Percentiles rank a stretch among this genome's conserved stretches.
Conservation (phyloP, 2,113 vertebrate species). For the Paramormyrops kingsleyae region DNA sequence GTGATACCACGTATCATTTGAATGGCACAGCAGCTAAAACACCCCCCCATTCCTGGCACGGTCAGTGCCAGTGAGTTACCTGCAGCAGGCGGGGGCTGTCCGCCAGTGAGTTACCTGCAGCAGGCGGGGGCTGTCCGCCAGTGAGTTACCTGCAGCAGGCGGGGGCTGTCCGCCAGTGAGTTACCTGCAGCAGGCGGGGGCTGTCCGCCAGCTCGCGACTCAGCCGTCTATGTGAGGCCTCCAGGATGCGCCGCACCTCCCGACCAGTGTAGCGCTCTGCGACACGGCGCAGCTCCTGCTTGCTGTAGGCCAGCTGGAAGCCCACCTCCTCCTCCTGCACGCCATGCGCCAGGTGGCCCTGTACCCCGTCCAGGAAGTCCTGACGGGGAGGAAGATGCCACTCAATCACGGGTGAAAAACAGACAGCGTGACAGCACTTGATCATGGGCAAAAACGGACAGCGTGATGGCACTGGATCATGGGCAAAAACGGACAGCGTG, state of each 20-base stretch:
- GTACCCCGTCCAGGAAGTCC: slow-evolving; percentile 47
- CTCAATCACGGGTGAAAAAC: background rate
- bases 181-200: slow-evolving; percentile 41
- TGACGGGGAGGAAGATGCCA: slow-evolving; percentile 6
- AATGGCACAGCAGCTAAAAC: background rate
- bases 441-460: background rate
- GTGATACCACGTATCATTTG: background rate
- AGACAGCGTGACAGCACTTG: background rate
- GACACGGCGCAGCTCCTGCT: slow-evolving; percentile 48
- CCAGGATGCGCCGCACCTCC: slow-evolving; percentile 41
- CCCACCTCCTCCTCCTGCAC: slow-evolving; percentile 47
- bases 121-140: slow-evolving; percentile 41
- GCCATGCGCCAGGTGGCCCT: slow-evolving; percentile 40
- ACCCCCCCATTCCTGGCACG: no score
- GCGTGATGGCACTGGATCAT: no score
- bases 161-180: slow-evolving; percentile 38
- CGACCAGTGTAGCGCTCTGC: slow-evolving; percentile 39
- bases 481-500: no score
- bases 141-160: slow-evolving; percentile 43
- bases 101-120: slow-evolving; percentile 44
- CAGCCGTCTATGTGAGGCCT: slow-evolving; percentile 41
- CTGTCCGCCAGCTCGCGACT: slow-evolving; percentile 38
- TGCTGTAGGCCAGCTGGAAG: slow-evolving; percentile 51
- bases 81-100: slow-evolving; percentile 40
- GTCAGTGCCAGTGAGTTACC: slow-evolving; percentile 21